Evolutionary conservation across 2,888 invertebrate species (phyloP).

Genomic region (Matsumyia berberina): DNA sequence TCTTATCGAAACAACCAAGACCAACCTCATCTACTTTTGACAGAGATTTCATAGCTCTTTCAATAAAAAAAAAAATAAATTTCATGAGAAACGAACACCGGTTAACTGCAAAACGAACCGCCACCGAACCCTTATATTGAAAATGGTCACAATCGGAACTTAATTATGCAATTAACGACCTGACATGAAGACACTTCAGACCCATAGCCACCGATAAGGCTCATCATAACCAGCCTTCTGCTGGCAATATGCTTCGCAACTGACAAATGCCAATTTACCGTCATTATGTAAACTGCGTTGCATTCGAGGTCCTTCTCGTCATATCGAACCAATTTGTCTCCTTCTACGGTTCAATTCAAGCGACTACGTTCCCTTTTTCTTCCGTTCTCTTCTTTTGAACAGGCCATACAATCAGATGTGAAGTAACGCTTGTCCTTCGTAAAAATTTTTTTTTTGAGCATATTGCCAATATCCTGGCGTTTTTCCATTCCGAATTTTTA

Average conservation of each 20-base stretch:
- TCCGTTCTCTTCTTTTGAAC: slow-evolving; percentile 15
- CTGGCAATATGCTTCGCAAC: slow-evolving; percentile 24
- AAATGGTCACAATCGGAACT: slow-evolving; percentile 7
- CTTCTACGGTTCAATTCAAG: neutral
- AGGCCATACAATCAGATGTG: slow-evolving; percentile 24
- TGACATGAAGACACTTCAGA: slow-evolving; percentile 25
- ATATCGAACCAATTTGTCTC: neutral
- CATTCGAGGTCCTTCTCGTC: slow-evolving; percentile 31
- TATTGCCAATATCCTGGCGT: slow-evolving; percentile 3
- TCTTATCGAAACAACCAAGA: no score
- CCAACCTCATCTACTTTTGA: no score
- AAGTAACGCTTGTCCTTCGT: slow-evolving; percentile 37
- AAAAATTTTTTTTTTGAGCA: slow-evolving; percentile 24
- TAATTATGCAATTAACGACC: slow-evolving; percentile 36
- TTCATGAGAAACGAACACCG: no score
- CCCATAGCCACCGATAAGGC: slow-evolving; percentile 42
- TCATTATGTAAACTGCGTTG: slow-evolving; percentile 16
- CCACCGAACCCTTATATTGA: neutral
- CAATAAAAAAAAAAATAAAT: no score
- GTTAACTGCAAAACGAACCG: no score
- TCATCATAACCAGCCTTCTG: slow-evolving; percentile 8
- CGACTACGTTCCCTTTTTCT: neutral
- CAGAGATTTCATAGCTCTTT: no score
- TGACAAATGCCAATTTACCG: slow-evolving; percentile 48
- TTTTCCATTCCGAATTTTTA: slow-evolving; percentile 41